phyloP scores from a whole-genome alignment of 2,888 invertebrate species.

The Apodemia duryi region DNA sequence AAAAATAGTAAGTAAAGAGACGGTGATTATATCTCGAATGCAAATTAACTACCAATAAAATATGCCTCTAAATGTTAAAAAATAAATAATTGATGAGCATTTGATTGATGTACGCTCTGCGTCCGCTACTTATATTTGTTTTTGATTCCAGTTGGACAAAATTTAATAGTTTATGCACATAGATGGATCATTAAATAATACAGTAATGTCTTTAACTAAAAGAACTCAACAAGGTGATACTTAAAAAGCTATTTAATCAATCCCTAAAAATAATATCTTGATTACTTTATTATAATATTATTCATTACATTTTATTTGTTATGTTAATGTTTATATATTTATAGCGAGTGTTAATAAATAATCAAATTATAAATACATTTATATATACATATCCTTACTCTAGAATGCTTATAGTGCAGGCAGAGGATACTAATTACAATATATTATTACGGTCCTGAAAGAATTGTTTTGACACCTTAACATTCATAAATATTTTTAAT shows the following conservation, averaged over 20 bases:
- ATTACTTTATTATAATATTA: no score
- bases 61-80: conserved; percentile 8
- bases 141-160: background rate
- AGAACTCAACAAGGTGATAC: background rate
- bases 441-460: no score
- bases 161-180: background rate
- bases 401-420: no score
- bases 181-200: background rate
- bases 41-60: conserved; percentile 4
- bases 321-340: no score
- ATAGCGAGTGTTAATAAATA: no score
- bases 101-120: conserved; percentile 4
- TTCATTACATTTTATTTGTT: no score
- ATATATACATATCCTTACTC: no score
- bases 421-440: no score
- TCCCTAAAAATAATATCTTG: no score
- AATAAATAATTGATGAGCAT: conserved; percentile 13
- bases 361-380: no score
- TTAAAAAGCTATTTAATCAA: background rate
- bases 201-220: background rate
- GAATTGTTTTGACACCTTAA: no score
- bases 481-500: no score
- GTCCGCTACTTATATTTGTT: background rate
- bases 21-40: conserved; percentile 1
- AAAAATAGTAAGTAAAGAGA: conserved; percentile 3